Evolutionary conservation across 92 coral and sea anemone species (phyloP).

Genomic region (Chrysogorgia sp.): DNA sequence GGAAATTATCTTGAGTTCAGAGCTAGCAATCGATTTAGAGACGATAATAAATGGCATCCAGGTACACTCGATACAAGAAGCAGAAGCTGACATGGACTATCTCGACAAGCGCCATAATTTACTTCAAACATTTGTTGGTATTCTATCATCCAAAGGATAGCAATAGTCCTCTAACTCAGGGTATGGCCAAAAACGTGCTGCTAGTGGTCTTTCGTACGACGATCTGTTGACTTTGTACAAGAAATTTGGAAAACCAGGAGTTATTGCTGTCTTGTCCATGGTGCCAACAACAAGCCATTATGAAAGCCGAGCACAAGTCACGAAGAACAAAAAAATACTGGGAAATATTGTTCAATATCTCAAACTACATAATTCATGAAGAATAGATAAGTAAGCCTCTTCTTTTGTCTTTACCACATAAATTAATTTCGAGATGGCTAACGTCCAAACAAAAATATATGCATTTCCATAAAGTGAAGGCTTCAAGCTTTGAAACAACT

Average conservation of each 20-base stretch:
- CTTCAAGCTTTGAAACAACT: too few relatives aligned
- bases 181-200: too few relatives aligned
- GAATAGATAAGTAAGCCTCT: too few relatives aligned
- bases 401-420: too few relatives aligned
- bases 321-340: too few relatives aligned
- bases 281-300: conserved; percentile 6
- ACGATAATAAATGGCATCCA: conserved; percentile 41
- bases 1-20: conserved; percentile 58
- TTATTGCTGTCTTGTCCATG: conserved; percentile 32
- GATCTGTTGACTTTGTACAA: conserved; percentile 40
- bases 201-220: conserved; percentile 52
- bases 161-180: conserved; percentile 40
- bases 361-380: too few relatives aligned
- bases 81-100: conserved; percentile 64
- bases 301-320: conserved; percentile 18
- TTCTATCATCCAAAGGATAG: conserved; percentile 29
- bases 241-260: conserved; percentile 41
- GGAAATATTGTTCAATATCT: too few relatives aligned
- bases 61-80: conserved; percentile 35
- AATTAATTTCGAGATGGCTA: too few relatives aligned
- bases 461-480: too few relatives aligned
- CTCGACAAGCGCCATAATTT: conserved; percentile 65
- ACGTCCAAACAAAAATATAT: too few relatives aligned
- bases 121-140: conserved; percentile 62
- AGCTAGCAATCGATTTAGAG: conserved; percentile 42